Conservation (phyloP, 2,888 invertebrate species). For the Amitus sp. region DNA sequence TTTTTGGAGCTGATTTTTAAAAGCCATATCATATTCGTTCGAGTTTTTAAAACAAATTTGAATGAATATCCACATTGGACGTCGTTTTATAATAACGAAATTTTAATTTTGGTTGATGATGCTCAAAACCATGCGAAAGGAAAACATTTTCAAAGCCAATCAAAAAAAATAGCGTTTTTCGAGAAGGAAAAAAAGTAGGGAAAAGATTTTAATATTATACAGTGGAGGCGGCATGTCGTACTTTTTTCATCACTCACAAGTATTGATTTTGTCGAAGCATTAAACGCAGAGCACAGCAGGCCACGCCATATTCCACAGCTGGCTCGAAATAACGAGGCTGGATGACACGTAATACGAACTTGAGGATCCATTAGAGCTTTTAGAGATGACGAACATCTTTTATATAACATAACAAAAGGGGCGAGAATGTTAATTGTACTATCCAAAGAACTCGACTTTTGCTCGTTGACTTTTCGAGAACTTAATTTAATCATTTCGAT, state of each 20-base stretch:
- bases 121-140: too few relatives aligned
- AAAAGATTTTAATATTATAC: background rate
- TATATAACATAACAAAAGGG: background rate
- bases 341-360: conserved; percentile 11
- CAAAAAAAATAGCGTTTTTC: background rate
- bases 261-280: conserved; percentile 12
- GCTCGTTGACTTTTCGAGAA: background rate
- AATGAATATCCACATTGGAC: too few relatives aligned
- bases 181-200: background rate
- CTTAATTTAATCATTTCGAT: background rate
- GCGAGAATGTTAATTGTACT: background rate
- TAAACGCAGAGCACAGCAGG: conserved; percentile 1
- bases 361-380: conserved; percentile 10
- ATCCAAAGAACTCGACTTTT: background rate
- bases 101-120: too few relatives aligned
- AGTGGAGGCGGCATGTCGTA: background rate
- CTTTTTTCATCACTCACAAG: conserved; percentile 8
- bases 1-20: too few relatives aligned
- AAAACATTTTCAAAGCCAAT: too few relatives aligned
- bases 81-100: too few relatives aligned
- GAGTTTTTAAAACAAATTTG: too few relatives aligned
- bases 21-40: too few relatives aligned
- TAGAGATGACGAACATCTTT: conserved; percentile 5
- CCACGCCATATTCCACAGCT: background rate
- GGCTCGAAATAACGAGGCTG: conserved; percentile 11